A percentile compares a stretch with the other conserved stretches of the same genome.
Conservation (phyloP, 2,888 invertebrate species). For the Tholera decimalis region DNA sequence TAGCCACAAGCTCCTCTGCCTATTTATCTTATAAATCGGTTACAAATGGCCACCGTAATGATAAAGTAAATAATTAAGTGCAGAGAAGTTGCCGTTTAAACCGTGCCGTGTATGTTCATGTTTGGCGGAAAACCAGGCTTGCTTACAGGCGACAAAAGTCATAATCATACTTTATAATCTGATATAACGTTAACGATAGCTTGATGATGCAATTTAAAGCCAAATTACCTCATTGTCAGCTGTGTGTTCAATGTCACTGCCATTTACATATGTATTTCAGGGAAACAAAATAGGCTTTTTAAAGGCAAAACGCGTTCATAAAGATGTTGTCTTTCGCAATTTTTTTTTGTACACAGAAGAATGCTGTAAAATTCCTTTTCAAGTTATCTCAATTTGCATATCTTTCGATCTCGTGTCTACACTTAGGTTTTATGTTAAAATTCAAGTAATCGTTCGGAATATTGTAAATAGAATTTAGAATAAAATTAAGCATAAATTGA, state of each 20-base stretch:
- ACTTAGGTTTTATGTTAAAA: slow-evolving; percentile 18
- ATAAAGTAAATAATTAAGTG: no score
- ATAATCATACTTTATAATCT: slow-evolving; percentile 10
- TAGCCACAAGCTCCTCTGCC: no score
- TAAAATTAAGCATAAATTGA: slow-evolving; percentile 16
- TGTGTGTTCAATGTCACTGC: slow-evolving; percentile 69
- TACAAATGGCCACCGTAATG: neutral
- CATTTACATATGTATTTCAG: slow-evolving; percentile 62
- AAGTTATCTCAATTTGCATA: slow-evolving; percentile 37
- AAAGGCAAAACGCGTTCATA: slow-evolving; percentile 40
- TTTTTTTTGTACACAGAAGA: slow-evolving; percentile 21
- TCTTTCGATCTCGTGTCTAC: slow-evolving; percentile 32
- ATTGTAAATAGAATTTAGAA: slow-evolving; percentile 17
- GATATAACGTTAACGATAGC: slow-evolving; percentile 29
- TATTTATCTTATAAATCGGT: neutral
- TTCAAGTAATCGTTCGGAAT: slow-evolving; percentile 12
- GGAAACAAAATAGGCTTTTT: slow-evolving; percentile 49
- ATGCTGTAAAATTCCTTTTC: slow-evolving; percentile 23
- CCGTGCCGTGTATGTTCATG: no score
- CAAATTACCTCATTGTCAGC: slow-evolving; percentile 75
- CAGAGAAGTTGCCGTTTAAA: no score
- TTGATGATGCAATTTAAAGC: slow-evolving; percentile 80
- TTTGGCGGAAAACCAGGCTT: neutral
- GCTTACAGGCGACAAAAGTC: neutral
- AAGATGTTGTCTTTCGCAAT: slow-evolving; percentile 18